Evolutionary conservation across 2,113 vertebrate genomes (phyloP).

Genomic region (Ophthalmolycus amberensis): DNA sequence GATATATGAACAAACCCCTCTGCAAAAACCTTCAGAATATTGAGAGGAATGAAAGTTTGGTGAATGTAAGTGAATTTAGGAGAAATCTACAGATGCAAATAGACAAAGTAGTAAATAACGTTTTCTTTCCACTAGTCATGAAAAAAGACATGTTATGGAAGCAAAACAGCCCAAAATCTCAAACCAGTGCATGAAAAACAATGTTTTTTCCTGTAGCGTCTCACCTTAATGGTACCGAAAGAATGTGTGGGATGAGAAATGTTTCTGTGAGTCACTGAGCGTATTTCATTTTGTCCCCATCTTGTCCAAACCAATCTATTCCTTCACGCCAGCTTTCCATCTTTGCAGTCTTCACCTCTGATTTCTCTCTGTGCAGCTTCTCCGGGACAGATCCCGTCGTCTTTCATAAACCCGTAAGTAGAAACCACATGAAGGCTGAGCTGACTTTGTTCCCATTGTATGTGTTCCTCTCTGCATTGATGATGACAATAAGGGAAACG

Average conservation of each 20-base stretch:
- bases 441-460: conserved; percentile 15
- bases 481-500: neutral
- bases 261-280: neutral
- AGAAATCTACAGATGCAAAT: too few relatives aligned
- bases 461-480: conserved; percentile 2
- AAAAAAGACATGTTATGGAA: too few relatives aligned
- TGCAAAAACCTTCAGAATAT: too few relatives aligned
- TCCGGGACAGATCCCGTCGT: conserved; percentile 4
- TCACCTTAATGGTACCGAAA: neutral
- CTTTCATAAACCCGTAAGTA: conserved; percentile 9
- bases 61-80: too few relatives aligned
- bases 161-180: too few relatives aligned
- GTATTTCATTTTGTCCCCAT: conserved; percentile 14
- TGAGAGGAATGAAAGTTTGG: too few relatives aligned
- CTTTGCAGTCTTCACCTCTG: conserved; percentile 15
- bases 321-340: neutral
- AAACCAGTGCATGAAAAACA: too few relatives aligned
- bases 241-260: neutral
- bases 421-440: neutral
- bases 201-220: too few relatives aligned
- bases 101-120: too few relatives aligned
- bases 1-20: too few relatives aligned
- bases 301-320: conserved; percentile 24
- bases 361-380: conserved; percentile 14
- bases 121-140: too few relatives aligned